A percentile compares a stretch with the other conserved stretches of the same genome.
These are phyloP conservation scores for Lagocephalus sceleratus DNA, from an alignment of 2,797 vertebrate species.

Conservation along the genomic window DNA sequence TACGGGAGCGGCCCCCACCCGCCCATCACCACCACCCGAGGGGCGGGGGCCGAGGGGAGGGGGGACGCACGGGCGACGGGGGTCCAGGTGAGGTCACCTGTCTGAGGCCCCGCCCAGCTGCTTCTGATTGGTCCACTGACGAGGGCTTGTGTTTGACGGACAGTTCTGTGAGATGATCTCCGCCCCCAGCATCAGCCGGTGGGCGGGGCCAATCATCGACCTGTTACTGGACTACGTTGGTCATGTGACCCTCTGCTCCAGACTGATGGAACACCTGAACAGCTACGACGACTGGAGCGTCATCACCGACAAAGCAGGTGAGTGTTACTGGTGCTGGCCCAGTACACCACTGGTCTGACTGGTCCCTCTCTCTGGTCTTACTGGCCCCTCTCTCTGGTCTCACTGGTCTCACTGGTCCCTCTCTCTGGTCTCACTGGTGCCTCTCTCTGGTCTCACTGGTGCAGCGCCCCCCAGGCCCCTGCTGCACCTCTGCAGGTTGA, in stretches of 20 bases:
- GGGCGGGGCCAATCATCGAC: constrained; percentile 93
- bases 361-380: not conserved
- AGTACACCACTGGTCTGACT: not conserved
- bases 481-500: constrained; percentile 84
- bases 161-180: constrained; percentile 96
- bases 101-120: too few relatives aligned
- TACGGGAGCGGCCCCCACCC: constrained; percentile 84
- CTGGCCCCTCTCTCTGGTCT: not conserved
- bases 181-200: constrained; percentile 79
- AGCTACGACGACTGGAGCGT: constrained; percentile 86
- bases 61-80: constrained; percentile 10
- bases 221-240: constrained; percentile 93
- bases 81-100: constrained; percentile 49
- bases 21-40: constrained; percentile 51
- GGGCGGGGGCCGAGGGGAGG: not conserved
- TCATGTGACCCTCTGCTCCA: constrained; percentile 86
- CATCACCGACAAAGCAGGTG: constrained; percentile 92
- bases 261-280: constrained; percentile 88
- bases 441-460: too few relatives aligned
- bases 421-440: not conserved
- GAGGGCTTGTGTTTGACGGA: constrained; percentile 1
- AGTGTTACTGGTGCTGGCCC: not conserved
- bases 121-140: not conserved
- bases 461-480: constrained; percentile 85
- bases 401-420: not conserved